These are phyloP conservation scores for Athalia circularis DNA, from an alignment of 2,888 invertebrate genomes.

Conservation along the genomic window DNA sequence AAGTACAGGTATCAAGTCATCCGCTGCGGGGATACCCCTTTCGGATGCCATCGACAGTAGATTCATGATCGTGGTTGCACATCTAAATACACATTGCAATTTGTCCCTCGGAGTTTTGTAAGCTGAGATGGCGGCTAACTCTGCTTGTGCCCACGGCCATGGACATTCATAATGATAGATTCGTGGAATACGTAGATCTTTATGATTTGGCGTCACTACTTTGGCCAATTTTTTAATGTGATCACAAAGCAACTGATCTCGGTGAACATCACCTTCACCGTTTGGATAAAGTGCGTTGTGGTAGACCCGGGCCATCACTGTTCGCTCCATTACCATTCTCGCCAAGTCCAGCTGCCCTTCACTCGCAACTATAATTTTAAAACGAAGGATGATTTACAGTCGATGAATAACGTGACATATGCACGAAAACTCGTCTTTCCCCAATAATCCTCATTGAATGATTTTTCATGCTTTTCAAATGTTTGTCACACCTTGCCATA, in stretches of 20 bases:
- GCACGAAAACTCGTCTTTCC: not conserved
- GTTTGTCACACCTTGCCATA: slow-evolving; percentile 81
- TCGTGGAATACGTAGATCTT: slow-evolving; percentile 88
- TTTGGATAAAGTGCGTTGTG: slow-evolving; percentile 96
- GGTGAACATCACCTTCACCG: slow-evolving; percentile 93
- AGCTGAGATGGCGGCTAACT: slow-evolving; percentile 90
- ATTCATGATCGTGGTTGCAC: slow-evolving; percentile 95
- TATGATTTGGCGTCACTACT: slow-evolving; percentile 86
- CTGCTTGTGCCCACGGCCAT: slow-evolving; percentile 96
- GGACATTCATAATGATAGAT: slow-evolving; percentile 93
- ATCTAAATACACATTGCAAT: slow-evolving; percentile 87
- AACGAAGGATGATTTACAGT: too few relatives aligned
- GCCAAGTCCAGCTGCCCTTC: slow-evolving; percentile 84
- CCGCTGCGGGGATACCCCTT: slow-evolving; percentile 88
- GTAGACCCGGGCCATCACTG: slow-evolving; percentile 94
- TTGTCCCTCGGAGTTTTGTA: slow-evolving; percentile 94
- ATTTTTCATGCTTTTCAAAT: not conserved
- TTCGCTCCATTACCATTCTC: slow-evolving; percentile 89
- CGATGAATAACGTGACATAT: not conserved
- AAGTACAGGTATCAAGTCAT: slow-evolving; percentile 97
- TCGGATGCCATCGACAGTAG: slow-evolving; percentile 90
- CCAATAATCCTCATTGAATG: not conserved
- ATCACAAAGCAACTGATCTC: slow-evolving; percentile 92
- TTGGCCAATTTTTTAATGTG: slow-evolving; percentile 90
- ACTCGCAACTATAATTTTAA: slow-evolving; percentile 78